Conservation (phyloP, 2,113 vertebrate species). For the Grus americana region DNA sequence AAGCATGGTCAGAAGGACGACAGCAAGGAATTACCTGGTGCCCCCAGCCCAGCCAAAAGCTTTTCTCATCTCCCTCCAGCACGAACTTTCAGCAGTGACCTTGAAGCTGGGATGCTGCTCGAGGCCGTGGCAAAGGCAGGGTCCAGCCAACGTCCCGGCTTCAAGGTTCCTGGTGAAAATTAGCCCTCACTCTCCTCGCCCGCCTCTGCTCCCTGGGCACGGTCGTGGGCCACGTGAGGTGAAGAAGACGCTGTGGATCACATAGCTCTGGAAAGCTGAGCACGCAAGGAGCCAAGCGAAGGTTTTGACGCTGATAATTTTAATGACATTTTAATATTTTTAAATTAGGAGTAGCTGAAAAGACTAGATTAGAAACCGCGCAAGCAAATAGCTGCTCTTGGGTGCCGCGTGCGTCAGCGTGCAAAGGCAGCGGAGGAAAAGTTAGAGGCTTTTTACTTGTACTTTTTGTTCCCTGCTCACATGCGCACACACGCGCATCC, state of each 20-base stretch:
- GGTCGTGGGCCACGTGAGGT: fast-evolving
- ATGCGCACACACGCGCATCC: neutral
- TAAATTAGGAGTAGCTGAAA: neutral
- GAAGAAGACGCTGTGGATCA: neutral
- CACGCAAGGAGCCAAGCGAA: fast-evolving
- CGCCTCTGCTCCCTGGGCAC: neutral
- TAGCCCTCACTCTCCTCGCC: neutral
- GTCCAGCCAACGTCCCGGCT: fast-evolving
- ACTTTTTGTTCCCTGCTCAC: neutral
- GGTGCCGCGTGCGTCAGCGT: neutral
- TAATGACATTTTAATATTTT: neutral
- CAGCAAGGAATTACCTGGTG: neutral
- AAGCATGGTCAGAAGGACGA: fast-evolving
- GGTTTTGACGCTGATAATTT: neutral
- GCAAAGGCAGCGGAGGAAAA: neutral
- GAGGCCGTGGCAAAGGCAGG: neutral
- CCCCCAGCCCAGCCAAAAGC: neutral
- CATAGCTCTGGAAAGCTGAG: neutral
- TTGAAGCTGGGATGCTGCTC: neutral
- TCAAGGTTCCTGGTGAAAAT: neutral
- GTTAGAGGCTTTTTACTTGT: neutral
- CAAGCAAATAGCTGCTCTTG: neutral
- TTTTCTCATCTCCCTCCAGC: neutral
- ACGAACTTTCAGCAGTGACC: neutral
- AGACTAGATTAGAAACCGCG: neutral